Conservation (phyloP, 1,140 invertebrate species). For the Camponotus floridanus region DNA sequence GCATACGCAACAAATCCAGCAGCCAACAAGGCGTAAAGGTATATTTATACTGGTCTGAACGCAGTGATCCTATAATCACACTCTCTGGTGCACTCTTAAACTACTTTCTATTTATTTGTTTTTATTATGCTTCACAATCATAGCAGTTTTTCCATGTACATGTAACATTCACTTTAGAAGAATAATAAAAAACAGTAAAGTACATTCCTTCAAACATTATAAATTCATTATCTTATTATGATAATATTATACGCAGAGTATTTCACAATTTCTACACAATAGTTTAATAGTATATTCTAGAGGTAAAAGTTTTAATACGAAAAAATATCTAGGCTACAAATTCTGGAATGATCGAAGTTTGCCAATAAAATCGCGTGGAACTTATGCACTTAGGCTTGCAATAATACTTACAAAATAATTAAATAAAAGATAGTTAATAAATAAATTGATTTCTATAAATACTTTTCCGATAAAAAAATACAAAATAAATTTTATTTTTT, state of each 20-base stretch:
- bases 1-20: conserved; percentile 87
- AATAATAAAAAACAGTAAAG: conserved; percentile 12
- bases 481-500: too few species aligned
- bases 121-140: conserved; percentile 16
- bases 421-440: too few species aligned
- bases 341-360: too few species aligned
- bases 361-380: too few species aligned
- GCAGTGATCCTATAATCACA: conserved; percentile 68
- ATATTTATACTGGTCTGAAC: conserved; percentile 78
- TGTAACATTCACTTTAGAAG: conserved; percentile 7
- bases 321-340: too few species aligned
- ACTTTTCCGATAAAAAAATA: too few species aligned
- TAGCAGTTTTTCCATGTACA: conserved; percentile 16
- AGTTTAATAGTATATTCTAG: too few species aligned
- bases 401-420: too few species aligned
- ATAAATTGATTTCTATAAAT: too few species aligned
- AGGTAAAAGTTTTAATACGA: too few species aligned
- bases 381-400: too few species aligned
- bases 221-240: not conserved
- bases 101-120: conserved; percentile 66
- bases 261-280: not conserved
- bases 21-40: conserved; percentile 88
- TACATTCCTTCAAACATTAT: not conserved
- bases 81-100: conserved; percentile 68
- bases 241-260: not conserved